A percentile compares a stretch with the other conserved stretches of the same genome.
Evolutionary conservation across 2,888 invertebrate species (phyloP).

Genomic region (Cosmopolites sordidus): DNA sequence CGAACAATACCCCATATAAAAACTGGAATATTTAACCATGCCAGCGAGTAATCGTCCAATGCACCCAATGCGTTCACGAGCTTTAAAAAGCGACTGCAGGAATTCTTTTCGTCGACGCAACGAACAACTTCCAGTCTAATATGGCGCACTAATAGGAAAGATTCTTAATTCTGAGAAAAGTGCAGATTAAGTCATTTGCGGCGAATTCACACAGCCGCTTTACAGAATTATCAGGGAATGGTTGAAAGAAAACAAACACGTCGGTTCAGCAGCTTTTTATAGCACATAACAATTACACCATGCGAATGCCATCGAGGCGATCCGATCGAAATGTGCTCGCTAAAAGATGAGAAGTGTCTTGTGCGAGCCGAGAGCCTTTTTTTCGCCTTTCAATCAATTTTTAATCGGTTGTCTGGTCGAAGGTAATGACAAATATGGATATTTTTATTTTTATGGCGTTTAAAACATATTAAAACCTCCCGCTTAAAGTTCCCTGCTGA

Average conservation of each 20-base stretch:
- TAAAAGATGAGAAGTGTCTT: conserved; percentile 25
- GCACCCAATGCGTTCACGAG: conserved; percentile 16
- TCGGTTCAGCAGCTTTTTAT: conserved; percentile 40
- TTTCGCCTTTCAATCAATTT: neutral
- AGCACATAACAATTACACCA: conserved; percentile 42
- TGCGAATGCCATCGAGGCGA: conserved; percentile 33
- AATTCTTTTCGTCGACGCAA: conserved; percentile 8
- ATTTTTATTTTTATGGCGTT: neutral
- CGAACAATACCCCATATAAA: neutral
- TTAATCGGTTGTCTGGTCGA: conserved; percentile 1
- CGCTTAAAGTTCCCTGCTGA: too few species aligned
- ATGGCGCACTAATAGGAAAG: conserved; percentile 27
- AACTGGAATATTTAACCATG: neutral
- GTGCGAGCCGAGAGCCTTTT: neutral
- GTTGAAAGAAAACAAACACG: conserved; percentile 40
- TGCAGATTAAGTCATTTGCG: conserved; percentile 43
- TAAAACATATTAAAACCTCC: too few species aligned
- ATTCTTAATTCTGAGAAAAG: conserved; percentile 37
- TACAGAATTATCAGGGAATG: conserved; percentile 39
- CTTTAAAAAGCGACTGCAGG: conserved; percentile 22
- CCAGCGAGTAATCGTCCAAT: conserved; percentile 11
- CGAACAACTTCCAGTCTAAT: conserved; percentile 19
- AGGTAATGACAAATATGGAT: neutral
- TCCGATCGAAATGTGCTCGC: conserved; percentile 30
- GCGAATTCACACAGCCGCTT: conserved; percentile 41